A percentile compares a stretch with the other conserved stretches of the same genome.
phyloP scores from a whole-genome alignment of 2,888 invertebrate genomes.

The Chloroclystis v-ata region DNA sequence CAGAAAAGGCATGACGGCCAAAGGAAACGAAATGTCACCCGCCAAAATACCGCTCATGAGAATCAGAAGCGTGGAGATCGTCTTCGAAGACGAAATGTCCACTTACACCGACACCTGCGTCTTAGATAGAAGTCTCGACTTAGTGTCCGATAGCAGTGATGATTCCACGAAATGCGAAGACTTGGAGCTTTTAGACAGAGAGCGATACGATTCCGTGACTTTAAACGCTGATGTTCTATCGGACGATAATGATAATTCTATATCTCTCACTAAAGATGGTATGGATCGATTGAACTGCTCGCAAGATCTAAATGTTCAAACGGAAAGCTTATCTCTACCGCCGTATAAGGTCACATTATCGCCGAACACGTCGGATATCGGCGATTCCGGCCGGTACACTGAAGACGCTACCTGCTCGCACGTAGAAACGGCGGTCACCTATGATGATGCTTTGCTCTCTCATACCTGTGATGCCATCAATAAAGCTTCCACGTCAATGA shows the following conservation, averaged over 20 bases:
- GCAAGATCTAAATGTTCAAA: constrained; percentile 37
- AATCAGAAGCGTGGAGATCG: constrained; percentile 70
- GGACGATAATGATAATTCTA: constrained; percentile 60
- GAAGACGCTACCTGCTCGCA: constrained; percentile 64
- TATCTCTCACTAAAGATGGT: constrained; percentile 44
- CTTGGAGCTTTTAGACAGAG: constrained; percentile 53
- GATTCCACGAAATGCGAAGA: constrained; percentile 72
- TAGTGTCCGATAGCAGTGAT: constrained; percentile 62
- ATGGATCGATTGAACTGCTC: constrained; percentile 31
- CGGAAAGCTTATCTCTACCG: constrained; percentile 42
- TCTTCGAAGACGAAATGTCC: constrained; percentile 71
- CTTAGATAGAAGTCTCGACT: constrained; percentile 58
- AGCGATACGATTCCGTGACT: constrained; percentile 56
- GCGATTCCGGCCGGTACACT: constrained; percentile 66
- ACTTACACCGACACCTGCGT: constrained; percentile 61
- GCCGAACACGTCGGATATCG: constrained; percentile 57
- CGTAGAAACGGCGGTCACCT: constrained; percentile 46
- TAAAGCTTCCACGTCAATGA: constrained; percentile 36
- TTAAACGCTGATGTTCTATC: constrained; percentile 63
- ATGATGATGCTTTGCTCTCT: constrained; percentile 65
- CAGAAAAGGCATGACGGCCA: constrained; percentile 53
- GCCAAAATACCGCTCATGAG: constrained; percentile 69
- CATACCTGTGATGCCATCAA: constrained; percentile 56
- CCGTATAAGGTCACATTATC: constrained; percentile 50
- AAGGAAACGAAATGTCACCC: constrained; percentile 65